phyloP scores from a whole-genome alignment of 2,797 vertebrate genomes.

The Brotula barbata region DNA sequence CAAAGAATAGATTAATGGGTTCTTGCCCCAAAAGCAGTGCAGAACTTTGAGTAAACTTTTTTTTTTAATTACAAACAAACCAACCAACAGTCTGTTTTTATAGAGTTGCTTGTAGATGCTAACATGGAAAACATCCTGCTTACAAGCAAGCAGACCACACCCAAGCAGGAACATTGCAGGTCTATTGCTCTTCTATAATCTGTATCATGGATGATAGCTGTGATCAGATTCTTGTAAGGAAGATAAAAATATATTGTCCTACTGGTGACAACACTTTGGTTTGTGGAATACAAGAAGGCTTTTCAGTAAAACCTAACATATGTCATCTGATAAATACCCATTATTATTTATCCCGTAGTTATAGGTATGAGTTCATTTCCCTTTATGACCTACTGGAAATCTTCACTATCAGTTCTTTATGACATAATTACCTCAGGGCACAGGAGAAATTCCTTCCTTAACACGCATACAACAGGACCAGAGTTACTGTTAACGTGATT shows the following conservation, averaged over 20 bases:
- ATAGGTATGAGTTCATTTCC: neutral
- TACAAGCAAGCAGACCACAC: conserved; percentile 11
- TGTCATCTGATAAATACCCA: neutral
- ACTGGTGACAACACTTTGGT: neutral
- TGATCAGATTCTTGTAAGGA: neutral
- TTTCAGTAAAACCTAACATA: neutral
- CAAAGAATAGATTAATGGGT: neutral
- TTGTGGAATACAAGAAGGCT: neutral
- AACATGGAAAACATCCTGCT: neutral
- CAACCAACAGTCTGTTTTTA: no score
- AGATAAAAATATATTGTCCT: neutral
- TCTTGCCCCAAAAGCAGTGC: no score
- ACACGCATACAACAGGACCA: conserved; percentile 9
- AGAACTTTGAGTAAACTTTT: no score
- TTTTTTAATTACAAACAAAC: no score
- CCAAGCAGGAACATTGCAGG: neutral
- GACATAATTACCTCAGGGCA: conserved; percentile 48
- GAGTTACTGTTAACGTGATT: conserved; percentile 9
- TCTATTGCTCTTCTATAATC: neutral
- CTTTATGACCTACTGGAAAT: conserved; percentile 23
- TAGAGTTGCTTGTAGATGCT: neutral
- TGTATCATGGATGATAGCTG: neutral
- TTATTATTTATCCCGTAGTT: neutral
- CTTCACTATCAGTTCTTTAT: conserved; percentile 62
- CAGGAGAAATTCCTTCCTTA: conserved; percentile 18